Evolutionary conservation across 2,797 vertebrate genomes (phyloP), one percentile per base, ranked within the genome.

Genomic region (Coregonus ussuriensis): DNA sequence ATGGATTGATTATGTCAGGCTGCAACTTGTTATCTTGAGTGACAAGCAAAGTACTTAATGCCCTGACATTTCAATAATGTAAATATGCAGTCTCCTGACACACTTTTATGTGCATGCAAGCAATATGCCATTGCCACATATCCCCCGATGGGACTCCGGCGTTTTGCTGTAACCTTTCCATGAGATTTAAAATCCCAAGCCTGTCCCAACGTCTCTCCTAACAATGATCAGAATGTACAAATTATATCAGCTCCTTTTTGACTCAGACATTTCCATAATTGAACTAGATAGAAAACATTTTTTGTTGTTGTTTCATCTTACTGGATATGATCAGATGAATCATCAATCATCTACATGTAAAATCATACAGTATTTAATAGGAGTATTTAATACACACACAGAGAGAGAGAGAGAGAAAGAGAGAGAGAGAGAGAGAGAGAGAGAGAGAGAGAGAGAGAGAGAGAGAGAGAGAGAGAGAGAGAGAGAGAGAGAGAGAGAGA

Each of bases 61-160:
- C 72, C 25, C 82, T 92, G 91, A 91, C 90, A 92, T 92, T 91
- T 92, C 75, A 67, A 72, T 83, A 82, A 89, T 87, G 90, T 89
- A 91, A 91, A 92, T 83, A 87, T 33, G 77, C 72, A 37, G 41
- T 53, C 75, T 80, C 81, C 77, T 41, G 2, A n/a, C 77, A 75
- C 75, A 85, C 86, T 66, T 74, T 67, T 79, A 82, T 84, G 85
- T 84, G 73, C 70, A 77, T 87, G 76, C 67, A 71, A 84, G 86
- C 74, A 71, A 86, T 87, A 87, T 86, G 87, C 74, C 89, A 83
- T 71, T 86, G 86, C 74, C 90, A 83, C 74, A 35, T 68, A 68
- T 80, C 83, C 81, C 82, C 69, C 1, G 3, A 1, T 18, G 72
- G 35, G 82, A 82, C 72, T 37, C 69, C 78, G 59, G 79, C 75